A percentile compares a stretch with the other conserved stretches of the same genome.
Evolutionary conservation across 2,888 invertebrate species (phyloP).

Genomic region (Melanostoma scalare): DNA sequence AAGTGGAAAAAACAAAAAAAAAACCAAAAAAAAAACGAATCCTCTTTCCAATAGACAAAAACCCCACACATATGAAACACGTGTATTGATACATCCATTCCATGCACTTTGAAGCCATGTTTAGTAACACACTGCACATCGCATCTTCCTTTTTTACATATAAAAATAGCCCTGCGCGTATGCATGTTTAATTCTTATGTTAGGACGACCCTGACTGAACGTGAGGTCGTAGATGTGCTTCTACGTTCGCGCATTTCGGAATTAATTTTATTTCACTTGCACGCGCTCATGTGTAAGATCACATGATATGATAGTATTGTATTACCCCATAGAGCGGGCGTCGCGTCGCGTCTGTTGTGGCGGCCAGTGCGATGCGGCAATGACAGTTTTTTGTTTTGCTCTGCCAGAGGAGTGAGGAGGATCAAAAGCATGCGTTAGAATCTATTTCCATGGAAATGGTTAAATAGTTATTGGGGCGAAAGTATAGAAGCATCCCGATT

Average conservation of each 20-base stretch:
- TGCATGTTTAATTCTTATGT: constrained; percentile 41
- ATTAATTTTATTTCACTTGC: constrained; percentile 72
- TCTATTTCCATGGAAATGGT: constrained; percentile 30
- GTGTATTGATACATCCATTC: constrained; percentile 36
- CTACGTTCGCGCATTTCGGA: constrained; percentile 63
- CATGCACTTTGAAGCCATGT: constrained; percentile 34
- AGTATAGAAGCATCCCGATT: background rate
- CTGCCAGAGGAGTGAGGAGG: background rate
- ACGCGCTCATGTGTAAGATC: constrained; percentile 72
- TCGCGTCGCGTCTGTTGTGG: background rate
- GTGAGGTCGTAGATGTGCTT: constrained; percentile 70
- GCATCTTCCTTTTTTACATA: background rate
- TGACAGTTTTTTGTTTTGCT: constrained; percentile 44
- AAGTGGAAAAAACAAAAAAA: constrained; percentile 22
- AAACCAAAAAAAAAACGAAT: background rate
- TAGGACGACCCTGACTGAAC: constrained; percentile 61
- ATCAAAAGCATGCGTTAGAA: constrained; percentile 10
- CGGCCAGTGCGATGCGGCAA: background rate
- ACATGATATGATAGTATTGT: constrained; percentile 47
- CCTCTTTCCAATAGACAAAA: constrained; percentile 47
- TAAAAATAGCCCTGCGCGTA: constrained; percentile 47
- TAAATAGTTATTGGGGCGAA: too few species aligned
- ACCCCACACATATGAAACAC: constrained; percentile 63
- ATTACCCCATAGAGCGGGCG: constrained; percentile 66
- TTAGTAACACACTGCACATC: constrained; percentile 20